Evolutionary conservation across 1,140 invertebrate genomes (phyloP).

Genomic region (Bombus impatiens): DNA sequence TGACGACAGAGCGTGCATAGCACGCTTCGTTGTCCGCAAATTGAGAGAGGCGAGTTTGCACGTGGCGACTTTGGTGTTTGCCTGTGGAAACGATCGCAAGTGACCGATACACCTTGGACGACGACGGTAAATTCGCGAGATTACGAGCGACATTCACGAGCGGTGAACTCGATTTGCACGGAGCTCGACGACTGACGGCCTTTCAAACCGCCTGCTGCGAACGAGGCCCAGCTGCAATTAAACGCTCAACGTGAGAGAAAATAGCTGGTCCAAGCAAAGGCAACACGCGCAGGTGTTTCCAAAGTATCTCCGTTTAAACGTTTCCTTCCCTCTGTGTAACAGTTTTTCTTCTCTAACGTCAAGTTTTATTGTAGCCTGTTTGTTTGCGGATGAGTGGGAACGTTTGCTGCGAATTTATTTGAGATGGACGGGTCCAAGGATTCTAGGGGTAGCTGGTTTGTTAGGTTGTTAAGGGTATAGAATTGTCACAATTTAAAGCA

Average conservation of each 20-base stretch:
- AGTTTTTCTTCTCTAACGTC: not conserved
- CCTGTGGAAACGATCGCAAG: not conserved
- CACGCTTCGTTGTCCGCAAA: too few relatives aligned
- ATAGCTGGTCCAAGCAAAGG: not conserved
- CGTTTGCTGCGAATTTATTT: too few relatives aligned
- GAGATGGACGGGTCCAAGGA: too few relatives aligned
- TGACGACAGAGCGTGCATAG: too few relatives aligned
- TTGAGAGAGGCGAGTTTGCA: not conserved
- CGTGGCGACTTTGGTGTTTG: not conserved
- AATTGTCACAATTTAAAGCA: too few relatives aligned
- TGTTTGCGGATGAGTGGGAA: not conserved
- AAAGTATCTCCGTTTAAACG: not conserved
- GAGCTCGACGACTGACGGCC: not conserved
- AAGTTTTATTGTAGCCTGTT: not conserved
- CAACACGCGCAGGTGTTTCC: not conserved
- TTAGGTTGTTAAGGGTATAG: too few relatives aligned
- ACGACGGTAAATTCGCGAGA: slow-evolving; percentile 13
- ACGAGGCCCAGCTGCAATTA: not conserved
- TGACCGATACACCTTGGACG: slow-evolving; percentile 17
- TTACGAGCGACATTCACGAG: slow-evolving; percentile 32
- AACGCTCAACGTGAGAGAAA: not conserved
- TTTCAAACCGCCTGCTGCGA: not conserved
- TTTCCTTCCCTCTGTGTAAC: too few relatives aligned
- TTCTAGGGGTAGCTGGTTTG: too few relatives aligned
- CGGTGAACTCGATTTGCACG: not conserved